Base-by-base conservation (phyloP, 23 tunicate genomes). In the Ciona savignyi region DNA sequence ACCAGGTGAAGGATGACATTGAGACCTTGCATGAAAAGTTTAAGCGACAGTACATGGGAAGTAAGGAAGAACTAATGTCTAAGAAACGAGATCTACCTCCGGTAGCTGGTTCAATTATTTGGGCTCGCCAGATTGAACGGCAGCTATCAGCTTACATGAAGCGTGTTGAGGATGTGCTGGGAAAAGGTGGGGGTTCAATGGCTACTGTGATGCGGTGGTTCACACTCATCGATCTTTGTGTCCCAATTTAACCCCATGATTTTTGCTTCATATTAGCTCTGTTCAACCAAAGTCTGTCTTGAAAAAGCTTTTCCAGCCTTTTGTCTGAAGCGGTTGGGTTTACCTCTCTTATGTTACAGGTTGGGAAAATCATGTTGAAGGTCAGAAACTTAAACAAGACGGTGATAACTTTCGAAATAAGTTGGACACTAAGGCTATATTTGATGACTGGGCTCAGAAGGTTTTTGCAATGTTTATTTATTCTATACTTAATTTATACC, bases 291-390 rank as follows among this genome's bases (percentile, higher is more conserved):
- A n/a, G n/a, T n/a, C n/a, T 42, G 56, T 42, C 15, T 42, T 42
- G 56, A 42, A 42, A 42, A 42, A 42, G 9, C 56, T 42, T 42
- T 42, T 42, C 11, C 15, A 42, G 9, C 15, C 15, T 6, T 42
- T 9, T 42, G 56, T 42, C 11, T 42, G 15, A 6, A 42, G 9
- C 56, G 9, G 56, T 42, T 42, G 9, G 15, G 15, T 42, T 42
- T 42, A 6, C 56, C 9, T 15, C 56, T 42, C 15, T 42, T 15
- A 6, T 42, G 9, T 6, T 42, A 6, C 9, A 90, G 97, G 92
- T 33, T 94, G 99, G 99, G 89, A 94, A 70, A 79, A 94, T 73
- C 99, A 94, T 60, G 87, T 87, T 34, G 99, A 94, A 32, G 99
- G 99, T 0, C 99, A 87, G 70, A 94, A 87, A 67, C 49, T 94